Evolutionary conservation across 2,888 invertebrate species (phyloP).

Genomic region (Dorcus parallelipipedus): DNA sequence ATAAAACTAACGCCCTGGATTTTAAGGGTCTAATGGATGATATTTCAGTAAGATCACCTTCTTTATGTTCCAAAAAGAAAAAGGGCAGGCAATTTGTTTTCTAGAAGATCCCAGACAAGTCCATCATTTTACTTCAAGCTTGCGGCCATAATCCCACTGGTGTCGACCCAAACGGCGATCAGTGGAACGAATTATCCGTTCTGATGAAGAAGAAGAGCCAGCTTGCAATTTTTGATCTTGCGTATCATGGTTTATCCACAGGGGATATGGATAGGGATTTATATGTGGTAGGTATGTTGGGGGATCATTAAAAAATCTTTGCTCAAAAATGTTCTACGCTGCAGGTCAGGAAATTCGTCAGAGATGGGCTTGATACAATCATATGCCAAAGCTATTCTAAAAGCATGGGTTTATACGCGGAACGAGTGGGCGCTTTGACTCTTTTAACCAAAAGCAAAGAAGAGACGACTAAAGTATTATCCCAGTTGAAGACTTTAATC

Average conservation of each 20-base stretch:
- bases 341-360: constrained; percentile 71
- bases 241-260: constrained; percentile 95
- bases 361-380: constrained; percentile 83
- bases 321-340: not conserved
- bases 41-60: constrained; percentile 67
- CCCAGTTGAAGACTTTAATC: constrained; percentile 93
- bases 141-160: constrained; percentile 99
- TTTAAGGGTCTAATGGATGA: constrained; percentile 86
- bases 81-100: constrained; percentile 32
- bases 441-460: constrained; percentile 72
- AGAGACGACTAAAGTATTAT: constrained; percentile 79
- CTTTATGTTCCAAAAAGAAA: not conserved
- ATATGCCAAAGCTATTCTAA: constrained; percentile 95
- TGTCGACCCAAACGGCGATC: constrained; percentile 81
- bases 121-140: constrained; percentile 89
- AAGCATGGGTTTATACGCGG: constrained; percentile 92
- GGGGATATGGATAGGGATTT: constrained; percentile 86
- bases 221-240: constrained; percentile 96
- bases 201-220: constrained; percentile 77
- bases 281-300: constrained; percentile 59
- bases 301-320: too few relatives aligned
- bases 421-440: constrained; percentile 89
- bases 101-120: constrained; percentile 87
- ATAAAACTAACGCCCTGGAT: constrained; percentile 90
- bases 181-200: constrained; percentile 85